Evolutionary conservation across 1,140 invertebrate species (phyloP), one percentile per base, ranked within the genome.

Genomic region (Drosophila murphyi): DNA sequence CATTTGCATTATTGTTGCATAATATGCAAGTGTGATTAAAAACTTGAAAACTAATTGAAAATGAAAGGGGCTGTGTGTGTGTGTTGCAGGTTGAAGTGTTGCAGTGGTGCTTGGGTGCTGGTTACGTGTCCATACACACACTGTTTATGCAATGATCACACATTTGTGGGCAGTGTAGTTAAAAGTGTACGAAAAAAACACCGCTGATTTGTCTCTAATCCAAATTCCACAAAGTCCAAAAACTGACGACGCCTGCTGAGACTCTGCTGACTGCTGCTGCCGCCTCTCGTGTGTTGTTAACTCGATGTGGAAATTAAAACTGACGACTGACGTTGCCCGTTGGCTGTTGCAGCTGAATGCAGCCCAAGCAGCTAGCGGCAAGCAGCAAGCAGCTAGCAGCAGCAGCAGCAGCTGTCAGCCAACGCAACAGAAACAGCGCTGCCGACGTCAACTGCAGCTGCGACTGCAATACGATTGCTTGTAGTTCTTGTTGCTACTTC

Each of bases 241-340:
- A 64, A 56, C 41, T 41, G 39, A 43, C 39, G 10, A 43, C 39
- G 39, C 10, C 39, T 43, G 39, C 3, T n/a, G 39, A 43, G 6
- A 2, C 10, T 7, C 48, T 47, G 39, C 69, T 63, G 60, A 60
- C 54, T 52, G 74, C 55, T 29, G 71, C 68, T 59, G 47, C 61
- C 45, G 68, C 69, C 52, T 47, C 56, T 51, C 64, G 64, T 43
- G 62, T 80, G 81, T 79, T 83, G 85, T 79, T 76, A 82, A 78
- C 82, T 89, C 85, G 85, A 85, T 85, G 85, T 80, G 77, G 74
- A 89, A 89, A 89, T 89, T 80, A 89, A 89, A 87, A 89, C 85
- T 89, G 85, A 81, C 72, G 62, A 72, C 60, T 72, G 68, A 35
- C 55, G 39, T 48, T 43, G 10, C 3, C 39, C 78, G 77, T 81